These are phyloP conservation scores for Dendrolimus punctatus DNA, from an alignment of 1,140 invertebrate species.

Conservation along the genomic window DNA sequence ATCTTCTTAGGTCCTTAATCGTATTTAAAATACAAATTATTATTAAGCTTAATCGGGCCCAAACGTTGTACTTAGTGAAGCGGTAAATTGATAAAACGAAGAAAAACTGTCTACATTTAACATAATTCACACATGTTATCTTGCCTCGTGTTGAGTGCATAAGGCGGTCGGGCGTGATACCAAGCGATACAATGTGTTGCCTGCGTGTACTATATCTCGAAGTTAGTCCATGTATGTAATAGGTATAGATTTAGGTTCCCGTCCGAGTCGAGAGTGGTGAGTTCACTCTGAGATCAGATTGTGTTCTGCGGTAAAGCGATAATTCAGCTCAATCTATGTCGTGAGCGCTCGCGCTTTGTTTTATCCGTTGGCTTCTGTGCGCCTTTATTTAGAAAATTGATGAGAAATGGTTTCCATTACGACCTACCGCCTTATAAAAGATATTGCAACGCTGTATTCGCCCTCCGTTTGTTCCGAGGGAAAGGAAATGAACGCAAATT, in stretches of 20 bases:
- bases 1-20: neutral
- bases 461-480: conserved; percentile 47
- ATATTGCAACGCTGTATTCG: conserved; percentile 44
- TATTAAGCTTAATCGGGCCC: conserved; percentile 39
- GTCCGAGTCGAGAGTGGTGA: conserved; percentile 1
- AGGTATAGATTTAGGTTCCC: no score
- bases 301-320: conserved; percentile 71
- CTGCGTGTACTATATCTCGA: neutral
- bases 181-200: conserved; percentile 6
- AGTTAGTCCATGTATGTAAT: no score
- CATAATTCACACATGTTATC: conserved; percentile 66
- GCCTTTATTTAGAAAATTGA: conserved; percentile 72
- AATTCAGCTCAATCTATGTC: conserved; percentile 71
- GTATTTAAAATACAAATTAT: conserved; percentile 12
- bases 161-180: conserved; percentile 31
- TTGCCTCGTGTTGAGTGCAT: conserved; percentile 41
- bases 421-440: conserved; percentile 59
- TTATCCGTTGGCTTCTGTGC: conserved; percentile 67
- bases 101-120: conserved; percentile 61
- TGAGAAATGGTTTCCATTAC: conserved; percentile 71
- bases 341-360: conserved; percentile 69
- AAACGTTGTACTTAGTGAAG: conserved; percentile 54
- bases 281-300: conserved; percentile 37
- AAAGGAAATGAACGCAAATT: conserved; percentile 69
- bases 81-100: conserved; percentile 56